Evolutionary conservation across 1,140 invertebrate genomes (phyloP).

Genomic region (Musca domestica): DNA sequence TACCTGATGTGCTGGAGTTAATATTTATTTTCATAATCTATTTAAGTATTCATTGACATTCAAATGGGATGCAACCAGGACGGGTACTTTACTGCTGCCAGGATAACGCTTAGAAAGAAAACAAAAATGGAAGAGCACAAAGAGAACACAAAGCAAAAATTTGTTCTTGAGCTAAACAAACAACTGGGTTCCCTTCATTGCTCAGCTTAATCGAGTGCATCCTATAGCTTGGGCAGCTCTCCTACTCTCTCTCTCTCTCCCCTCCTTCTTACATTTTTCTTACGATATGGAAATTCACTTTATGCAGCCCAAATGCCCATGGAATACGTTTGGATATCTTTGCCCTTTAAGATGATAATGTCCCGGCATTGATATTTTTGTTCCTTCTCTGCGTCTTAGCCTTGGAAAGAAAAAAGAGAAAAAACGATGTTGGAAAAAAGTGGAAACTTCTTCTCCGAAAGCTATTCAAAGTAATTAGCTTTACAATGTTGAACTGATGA

Average conservation of each 20-base stretch:
- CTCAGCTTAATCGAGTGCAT: constrained; percentile 10
- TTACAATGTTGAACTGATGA: not conserved
- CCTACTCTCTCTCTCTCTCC: not conserved
- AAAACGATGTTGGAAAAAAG: not conserved
- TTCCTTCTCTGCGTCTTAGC: not conserved
- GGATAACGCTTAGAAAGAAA: not conserved
- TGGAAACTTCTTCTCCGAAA: not conserved
- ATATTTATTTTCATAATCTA: constrained; percentile 18
- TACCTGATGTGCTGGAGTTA: no score
- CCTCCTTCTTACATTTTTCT: not conserved
- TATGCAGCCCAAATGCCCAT: no score
- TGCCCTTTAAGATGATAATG: constrained; percentile 4
- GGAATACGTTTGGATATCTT: not conserved
- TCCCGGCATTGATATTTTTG: constrained; percentile 4
- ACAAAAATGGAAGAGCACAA: not conserved
- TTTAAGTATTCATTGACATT: constrained; percentile 21
- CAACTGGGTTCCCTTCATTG: not conserved
- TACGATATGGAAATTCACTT: no score
- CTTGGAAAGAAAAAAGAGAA: not conserved
- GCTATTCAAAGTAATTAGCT: constrained; percentile 18
- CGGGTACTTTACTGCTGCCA: not conserved
- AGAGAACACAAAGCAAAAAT: not conserved
- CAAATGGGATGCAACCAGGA: not conserved
- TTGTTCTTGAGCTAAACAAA: not conserved
- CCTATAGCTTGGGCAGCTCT: not conserved